phyloP scores from a whole-genome alignment of 2,888 invertebrate genomes.

The Drosophila cracens region DNA sequence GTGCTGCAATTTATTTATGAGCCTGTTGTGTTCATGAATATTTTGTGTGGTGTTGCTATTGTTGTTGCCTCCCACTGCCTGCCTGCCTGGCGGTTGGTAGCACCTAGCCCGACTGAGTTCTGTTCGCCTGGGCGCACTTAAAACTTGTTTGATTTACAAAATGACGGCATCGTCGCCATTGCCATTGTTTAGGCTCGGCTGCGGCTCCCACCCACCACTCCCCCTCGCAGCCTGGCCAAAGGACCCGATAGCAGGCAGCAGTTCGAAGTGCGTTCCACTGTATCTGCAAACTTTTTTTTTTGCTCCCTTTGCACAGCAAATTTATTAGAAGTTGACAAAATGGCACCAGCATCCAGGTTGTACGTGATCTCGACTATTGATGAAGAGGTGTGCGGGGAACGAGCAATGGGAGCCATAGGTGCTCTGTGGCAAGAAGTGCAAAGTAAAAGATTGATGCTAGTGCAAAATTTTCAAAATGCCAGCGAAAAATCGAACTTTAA shows the following conservation, averaged over 20 bases:
- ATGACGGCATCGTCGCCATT: slow-evolving; percentile 58
- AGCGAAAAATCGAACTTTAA: not conserved
- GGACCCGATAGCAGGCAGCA: slow-evolving; percentile 9
- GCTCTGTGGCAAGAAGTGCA: slow-evolving; percentile 9
- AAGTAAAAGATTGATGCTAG: slow-evolving; percentile 32
- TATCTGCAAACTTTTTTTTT: slow-evolving; percentile 26
- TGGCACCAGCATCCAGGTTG: slow-evolving; percentile 35
- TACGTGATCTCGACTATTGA: slow-evolving; percentile 53
- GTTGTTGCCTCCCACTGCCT: not conserved
- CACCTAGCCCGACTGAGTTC: slow-evolving; percentile 37
- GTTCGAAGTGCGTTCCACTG: slow-evolving; percentile 52
- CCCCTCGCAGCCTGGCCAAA: not conserved
- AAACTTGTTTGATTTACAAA: slow-evolving; percentile 71
- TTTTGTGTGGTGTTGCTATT: slow-evolving; percentile 46
- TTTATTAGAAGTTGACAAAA: slow-evolving; percentile 70
- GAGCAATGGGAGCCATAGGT: not conserved
- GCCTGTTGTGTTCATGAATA: slow-evolving; percentile 75
- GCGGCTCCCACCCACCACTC: not conserved
- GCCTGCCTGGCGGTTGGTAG: slow-evolving; percentile 23
- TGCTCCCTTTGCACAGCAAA: slow-evolving; percentile 32
- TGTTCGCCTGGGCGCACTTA: slow-evolving; percentile 58
- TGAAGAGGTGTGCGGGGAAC: slow-evolving; percentile 5
- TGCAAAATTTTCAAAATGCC: slow-evolving; percentile 6
- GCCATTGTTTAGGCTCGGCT: slow-evolving; percentile 48
- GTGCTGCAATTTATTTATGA: slow-evolving; percentile 73